Evolutionary conservation across 1,140 invertebrate species (phyloP), one percentile per base, ranked within the genome.

Genomic region (Trichonephila clavata): DNA sequence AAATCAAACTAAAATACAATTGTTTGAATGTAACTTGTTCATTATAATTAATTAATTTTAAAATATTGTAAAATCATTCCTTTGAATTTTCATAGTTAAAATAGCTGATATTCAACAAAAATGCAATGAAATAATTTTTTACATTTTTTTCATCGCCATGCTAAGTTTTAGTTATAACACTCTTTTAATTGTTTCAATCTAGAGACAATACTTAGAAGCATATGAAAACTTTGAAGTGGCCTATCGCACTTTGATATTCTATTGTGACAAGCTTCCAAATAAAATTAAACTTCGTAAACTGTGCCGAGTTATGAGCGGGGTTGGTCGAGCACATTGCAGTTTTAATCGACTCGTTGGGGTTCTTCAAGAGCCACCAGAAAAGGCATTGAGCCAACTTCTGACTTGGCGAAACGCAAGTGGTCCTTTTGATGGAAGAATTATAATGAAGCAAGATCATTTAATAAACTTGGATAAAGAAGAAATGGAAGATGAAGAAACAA

Each of bases 391-490:
- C 59, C 18, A 71, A 14, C 32, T 88, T 16, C 20, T 68, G 32
- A 68, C 8, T 2, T 88, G 86, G 86, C 39, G 63, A 18, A 68
- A 71, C 18, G 71, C 24, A 88, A 63, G 39, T 20, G 86, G 61
- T 71, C 3, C 39, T 24, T 88, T 88, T 71, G 24, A 43, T n/a
- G 63, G 63, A 43, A 63, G 71, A n/a, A 50, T 24, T 21, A 4
- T 50, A 5, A 43, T 18, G 10, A 88, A 39, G 57, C 18, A 57
- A 50, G 86, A 88, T 39, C 32, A 88, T 50, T 71, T 88, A 2
- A 88, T 88, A n/a, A 63, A 88, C 7, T 57, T 88, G 39, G 39
- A 65, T n/a, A 18, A 71, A 88, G 20, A 39, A 68, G 86, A 88
- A 57, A 43, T 10, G 24, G 63, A 50, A 43, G 27, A 88, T 13